Evolutionary conservation across 2,888 invertebrate genomes (phyloP).

Genomic region (Ornithoptera priamus): DNA sequence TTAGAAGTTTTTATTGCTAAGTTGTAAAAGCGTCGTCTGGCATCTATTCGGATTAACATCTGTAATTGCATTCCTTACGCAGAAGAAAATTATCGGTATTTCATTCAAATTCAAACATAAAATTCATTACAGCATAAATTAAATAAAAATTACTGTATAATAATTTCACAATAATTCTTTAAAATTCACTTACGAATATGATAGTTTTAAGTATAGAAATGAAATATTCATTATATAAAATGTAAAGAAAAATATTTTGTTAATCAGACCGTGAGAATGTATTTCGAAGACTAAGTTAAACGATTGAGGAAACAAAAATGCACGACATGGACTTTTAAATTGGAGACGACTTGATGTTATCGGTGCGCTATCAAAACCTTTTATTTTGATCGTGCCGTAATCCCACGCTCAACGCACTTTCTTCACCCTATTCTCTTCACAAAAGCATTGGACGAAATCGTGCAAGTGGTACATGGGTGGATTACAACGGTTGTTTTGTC

Average conservation of each 20-base stretch:
- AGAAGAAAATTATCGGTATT: too few relatives aligned
- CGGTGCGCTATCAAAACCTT: slow-evolving; percentile 30
- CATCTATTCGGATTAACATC: too few relatives aligned
- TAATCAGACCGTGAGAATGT: slow-evolving; percentile 19
- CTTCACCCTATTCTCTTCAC: slow-evolving; percentile 45
- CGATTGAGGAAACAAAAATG: slow-evolving; percentile 25
- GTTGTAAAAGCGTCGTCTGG: too few relatives aligned
- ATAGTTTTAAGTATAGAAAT: too few relatives aligned
- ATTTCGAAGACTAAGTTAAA: slow-evolving; percentile 6
- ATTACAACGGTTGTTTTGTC: slow-evolving; percentile 53
- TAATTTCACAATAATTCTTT: too few relatives aligned
- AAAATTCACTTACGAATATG: too few relatives aligned
- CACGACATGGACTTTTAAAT: slow-evolving; percentile 21
- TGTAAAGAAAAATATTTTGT: not conserved
- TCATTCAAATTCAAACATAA: too few relatives aligned
- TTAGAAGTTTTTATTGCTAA: too few relatives aligned
- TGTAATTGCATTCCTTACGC: too few relatives aligned
- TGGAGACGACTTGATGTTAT: slow-evolving; percentile 30
- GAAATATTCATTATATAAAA: not conserved
- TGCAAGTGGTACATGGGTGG: slow-evolving; percentile 53
- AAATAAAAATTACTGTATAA: too few relatives aligned
- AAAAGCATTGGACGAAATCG: slow-evolving; percentile 51
- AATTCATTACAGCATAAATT: too few relatives aligned
- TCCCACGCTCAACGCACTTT: slow-evolving; percentile 66
- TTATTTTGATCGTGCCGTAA: slow-evolving; percentile 51